Evolutionary conservation across 2,888 invertebrate genomes (phyloP).

Genomic region (Spatulosminthurus flaviceps): DNA sequence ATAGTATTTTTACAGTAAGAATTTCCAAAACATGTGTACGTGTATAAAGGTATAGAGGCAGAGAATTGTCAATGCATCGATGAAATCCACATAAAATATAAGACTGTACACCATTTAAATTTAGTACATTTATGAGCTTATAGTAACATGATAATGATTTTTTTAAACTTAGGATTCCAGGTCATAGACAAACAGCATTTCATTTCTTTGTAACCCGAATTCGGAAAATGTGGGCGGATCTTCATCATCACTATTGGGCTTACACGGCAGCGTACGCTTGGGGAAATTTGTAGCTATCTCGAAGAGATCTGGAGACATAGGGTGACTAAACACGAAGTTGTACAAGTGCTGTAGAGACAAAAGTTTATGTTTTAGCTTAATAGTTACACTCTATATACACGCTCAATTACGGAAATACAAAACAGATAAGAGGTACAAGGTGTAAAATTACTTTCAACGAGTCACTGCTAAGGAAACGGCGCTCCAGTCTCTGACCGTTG

Average conservation of each 20-base stretch:
- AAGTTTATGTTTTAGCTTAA: background rate
- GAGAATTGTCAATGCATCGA: slow-evolving; percentile 23
- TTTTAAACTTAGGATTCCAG: slow-evolving; percentile 74
- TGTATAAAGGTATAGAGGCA: background rate
- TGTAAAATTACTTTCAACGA: slow-evolving; percentile 77
- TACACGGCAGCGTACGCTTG: slow-evolving; percentile 79
- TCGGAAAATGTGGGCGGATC: slow-evolving; percentile 74
- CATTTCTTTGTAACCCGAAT: slow-evolving; percentile 86
- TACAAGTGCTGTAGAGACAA: slow-evolving; percentile 81
- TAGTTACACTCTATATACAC: background rate
- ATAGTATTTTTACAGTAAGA: too few species aligned
- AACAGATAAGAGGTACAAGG: background rate
- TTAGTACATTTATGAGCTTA: too few species aligned
- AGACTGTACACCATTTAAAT: background rate
- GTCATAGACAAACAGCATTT: slow-evolving; percentile 94
- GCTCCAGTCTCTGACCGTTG: slow-evolving; percentile 84
- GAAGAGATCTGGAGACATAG: slow-evolving; percentile 89
- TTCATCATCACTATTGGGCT: slow-evolving; percentile 68
- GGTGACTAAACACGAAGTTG: slow-evolving; percentile 95
- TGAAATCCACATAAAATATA: background rate
- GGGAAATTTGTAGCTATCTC: slow-evolving; percentile 97
- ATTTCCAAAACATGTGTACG: too few species aligned
- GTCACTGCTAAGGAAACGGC: slow-evolving; percentile 83
- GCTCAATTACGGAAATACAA: background rate
- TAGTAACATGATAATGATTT: too few species aligned